Evolutionary conservation across 2,797 vertebrate species (phyloP), one percentile per base, ranked within the genome.

Genomic region (Crypturellus tataupa): DNA sequence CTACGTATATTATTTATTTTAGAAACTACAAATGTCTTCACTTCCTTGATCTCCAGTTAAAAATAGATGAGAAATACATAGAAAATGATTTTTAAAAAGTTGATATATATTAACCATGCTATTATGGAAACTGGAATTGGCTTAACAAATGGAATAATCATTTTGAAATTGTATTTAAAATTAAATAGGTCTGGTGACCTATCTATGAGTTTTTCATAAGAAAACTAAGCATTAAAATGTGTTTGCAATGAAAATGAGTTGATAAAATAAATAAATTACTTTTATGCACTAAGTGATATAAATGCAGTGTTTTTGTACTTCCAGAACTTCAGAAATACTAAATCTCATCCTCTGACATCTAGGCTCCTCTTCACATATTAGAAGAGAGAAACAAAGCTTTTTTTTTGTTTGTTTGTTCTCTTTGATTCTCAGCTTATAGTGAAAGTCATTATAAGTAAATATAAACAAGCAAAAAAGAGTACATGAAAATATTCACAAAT

Each of bases 371-470:
- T 80, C 17, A 51, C 3, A 72, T 44, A 77, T 6, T 62, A 23
- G 27, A 53, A 83, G 10, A 37, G 27, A 14, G 14, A 53, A 70
- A 53, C 39, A 16, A 31, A 10, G 51, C 62, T 18, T 84, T 68
- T 77, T 81, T 80, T 64, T 17, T 78, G 1, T 68, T 55, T 47
- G 47, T 23, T 23, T 6, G 46, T 49, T 12, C 87, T 44, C 24
- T 27, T 40, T 27, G 21, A 75, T 93, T 60, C 85, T 44, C 75
- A 75, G 60, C 58, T 87, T 39, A 33, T 37, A 29, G 12, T 78
- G 8, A 71, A 51, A 55, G 29, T 55, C 53, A 55, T 16, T 31
- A 55, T 55, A 55, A 75, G 29, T 80, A 60, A 80, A 91, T 83
- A 83, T 71, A 53, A 89, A 68, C 47, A 37, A 63, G 7, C 9